phyloP scores from a whole-genome alignment of 2,888 invertebrate species.

The Formica aserva region DNA sequence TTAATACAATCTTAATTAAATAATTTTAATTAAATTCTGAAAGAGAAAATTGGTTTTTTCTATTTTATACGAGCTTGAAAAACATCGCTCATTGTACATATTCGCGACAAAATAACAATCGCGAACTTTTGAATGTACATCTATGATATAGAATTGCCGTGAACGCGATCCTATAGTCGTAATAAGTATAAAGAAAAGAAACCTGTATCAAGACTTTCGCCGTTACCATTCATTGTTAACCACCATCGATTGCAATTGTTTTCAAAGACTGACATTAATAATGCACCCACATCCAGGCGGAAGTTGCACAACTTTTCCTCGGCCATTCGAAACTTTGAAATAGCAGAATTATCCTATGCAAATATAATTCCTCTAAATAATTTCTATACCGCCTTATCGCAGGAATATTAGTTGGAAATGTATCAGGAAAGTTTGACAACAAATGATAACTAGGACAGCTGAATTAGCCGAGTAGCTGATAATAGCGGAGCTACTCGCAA shows the following conservation, averaged over 20 bases:
- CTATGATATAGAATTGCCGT: not conserved
- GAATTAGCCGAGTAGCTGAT: not conserved
- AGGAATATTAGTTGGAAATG: not conserved
- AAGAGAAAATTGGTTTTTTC: not conserved
- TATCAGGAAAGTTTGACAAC: not conserved
- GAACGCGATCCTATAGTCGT: not conserved
- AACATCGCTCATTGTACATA: not conserved
- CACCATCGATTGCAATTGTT: constrained; percentile 39
- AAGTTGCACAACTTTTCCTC: constrained; percentile 43
- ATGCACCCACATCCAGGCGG: constrained; percentile 26
- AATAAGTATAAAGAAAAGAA: constrained; percentile 3
- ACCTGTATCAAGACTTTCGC: not conserved
- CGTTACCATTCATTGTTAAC: constrained; percentile 43
- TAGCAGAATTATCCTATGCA: not conserved
- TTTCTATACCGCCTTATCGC: constrained; percentile 23
- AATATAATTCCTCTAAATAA: constrained; percentile 33
- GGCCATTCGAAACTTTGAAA: constrained; percentile 23
- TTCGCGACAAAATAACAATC: not conserved
- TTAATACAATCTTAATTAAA: not conserved
- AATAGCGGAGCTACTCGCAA: not conserved
- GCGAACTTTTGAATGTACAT: not conserved
- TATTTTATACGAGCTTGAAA: not conserved
- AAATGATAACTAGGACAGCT: not conserved
- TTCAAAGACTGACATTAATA: constrained; percentile 49
- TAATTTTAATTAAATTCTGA: not conserved